Evolutionary conservation across 2,797 vertebrate species (phyloP), one percentile per base, ranked within the genome.

Genomic region (Monodelphis domestica): DNA sequence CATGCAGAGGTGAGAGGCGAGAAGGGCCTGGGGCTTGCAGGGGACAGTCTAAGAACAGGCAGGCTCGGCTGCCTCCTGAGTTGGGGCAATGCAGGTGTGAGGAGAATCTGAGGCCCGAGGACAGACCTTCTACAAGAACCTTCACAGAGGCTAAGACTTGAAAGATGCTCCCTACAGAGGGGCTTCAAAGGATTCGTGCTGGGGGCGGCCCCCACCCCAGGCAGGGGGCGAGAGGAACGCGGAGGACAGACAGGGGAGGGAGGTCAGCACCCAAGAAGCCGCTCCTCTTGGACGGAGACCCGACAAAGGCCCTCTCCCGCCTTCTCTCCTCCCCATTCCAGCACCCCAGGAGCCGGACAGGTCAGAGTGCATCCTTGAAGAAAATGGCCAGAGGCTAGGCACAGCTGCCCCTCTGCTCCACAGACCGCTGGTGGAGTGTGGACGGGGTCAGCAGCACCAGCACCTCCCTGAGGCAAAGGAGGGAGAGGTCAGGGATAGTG

Each of bases 381-480:
- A 12, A 53, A 24, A 30, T 1, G 26, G 11, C 54, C 89, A 38
- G 87, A 14, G 63, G 63, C 91, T 17, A 0, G 0, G n/a, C n/a
- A 53, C 26, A 54, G 88, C 90, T 33, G 51, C 29, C 28, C 87
- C 30, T 9, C 87, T 29, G 12, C 12, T 53, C 52, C 28, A 33
- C 28, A 21, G 87, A n/a, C 51, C 30, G 87, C 87, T 52, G 53
- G 51, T 30, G 51, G 51, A 21, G 12, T 14, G 30, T 78, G 70
- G 6, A 9, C 90, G 87, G 57, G 90, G 93, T 29, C 21, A 9
- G 90, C 33, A 94, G 92, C 88, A 63, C 84, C 21, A 90, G 88
- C 12, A 93, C 95, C 95, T 95, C 92, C 93, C 5, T 90, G 95
- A 97, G 96, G 96, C 94, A 5, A 53, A 30, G 6, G 92, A 90